phyloP scores from a whole-genome alignment of 2,113 vertebrate species.

The Neolamprologus sp. region DNA sequence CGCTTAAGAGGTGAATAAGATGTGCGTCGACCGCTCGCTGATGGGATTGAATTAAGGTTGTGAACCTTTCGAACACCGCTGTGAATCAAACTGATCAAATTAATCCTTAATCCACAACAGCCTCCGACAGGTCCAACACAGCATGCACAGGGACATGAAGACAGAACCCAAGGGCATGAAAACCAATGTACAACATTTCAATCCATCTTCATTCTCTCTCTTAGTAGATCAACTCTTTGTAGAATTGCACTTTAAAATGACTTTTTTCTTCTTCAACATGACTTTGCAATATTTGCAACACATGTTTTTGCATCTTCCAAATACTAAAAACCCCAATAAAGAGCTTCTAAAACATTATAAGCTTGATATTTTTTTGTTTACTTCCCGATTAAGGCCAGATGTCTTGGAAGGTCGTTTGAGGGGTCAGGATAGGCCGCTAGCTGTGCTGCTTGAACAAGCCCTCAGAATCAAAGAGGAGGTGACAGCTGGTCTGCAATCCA shows the following conservation, averaged over 20 bases:
- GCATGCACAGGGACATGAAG: not conserved
- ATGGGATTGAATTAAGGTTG: not conserved
- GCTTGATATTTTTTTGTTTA: not conserved
- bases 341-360: not conserved
- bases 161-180: constrained; percentile 23
- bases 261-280: not conserved
- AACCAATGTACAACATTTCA: not conserved
- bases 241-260: not conserved
- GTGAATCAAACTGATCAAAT: constrained; percentile 39
- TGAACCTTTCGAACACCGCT: constrained; percentile 1
- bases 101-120: constrained; percentile 1
- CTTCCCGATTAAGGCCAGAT: constrained; percentile 2
- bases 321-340: not conserved
- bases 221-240: not conserved
- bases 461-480: constrained; percentile 77
- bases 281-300: not conserved
- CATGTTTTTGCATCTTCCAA: not conserved
- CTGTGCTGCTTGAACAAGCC: constrained; percentile 76
- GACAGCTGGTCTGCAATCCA: constrained; percentile 56
- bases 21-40: not conserved
- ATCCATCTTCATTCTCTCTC: not conserved
- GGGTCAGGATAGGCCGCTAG: constrained; percentile 67
- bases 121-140: constrained; percentile 5
- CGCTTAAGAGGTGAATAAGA: not conserved
- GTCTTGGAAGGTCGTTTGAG: constrained; percentile 57